Evolutionary conservation across 1,140 invertebrate species (phyloP).

Genomic region (Parapsyche elsis): DNA sequence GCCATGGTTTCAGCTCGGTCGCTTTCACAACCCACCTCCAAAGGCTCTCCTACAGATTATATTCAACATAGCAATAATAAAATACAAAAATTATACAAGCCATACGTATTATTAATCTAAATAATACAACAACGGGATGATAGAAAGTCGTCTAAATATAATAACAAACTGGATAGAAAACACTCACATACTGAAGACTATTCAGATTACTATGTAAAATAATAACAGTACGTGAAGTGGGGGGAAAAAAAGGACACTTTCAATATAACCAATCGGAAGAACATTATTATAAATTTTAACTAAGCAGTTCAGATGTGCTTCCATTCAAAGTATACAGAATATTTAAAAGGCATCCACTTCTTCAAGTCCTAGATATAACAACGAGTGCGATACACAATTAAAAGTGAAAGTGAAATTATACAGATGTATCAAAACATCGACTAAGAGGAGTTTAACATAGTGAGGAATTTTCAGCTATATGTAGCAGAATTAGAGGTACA

Average conservation of each 20-base stretch:
- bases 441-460: neutral
- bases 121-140: slow-evolving; percentile 1
- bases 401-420: neutral
- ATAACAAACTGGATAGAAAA: too few relatives aligned
- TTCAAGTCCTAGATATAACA: neutral
- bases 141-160: neutral
- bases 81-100: too few relatives aligned
- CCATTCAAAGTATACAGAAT: too few relatives aligned
- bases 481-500: neutral
- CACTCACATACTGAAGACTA: neutral
- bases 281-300: too few relatives aligned
- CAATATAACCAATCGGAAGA: too few relatives aligned
- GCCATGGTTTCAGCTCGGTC: slow-evolving; percentile 90
- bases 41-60: slow-evolving; percentile 77
- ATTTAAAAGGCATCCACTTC: too few relatives aligned
- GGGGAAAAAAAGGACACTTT: too few relatives aligned
- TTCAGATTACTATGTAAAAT: neutral
- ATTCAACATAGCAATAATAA: neutral
- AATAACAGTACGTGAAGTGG: too few relatives aligned
- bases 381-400: neutral
- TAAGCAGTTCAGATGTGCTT: too few relatives aligned
- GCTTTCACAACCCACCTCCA: slow-evolving; percentile 83
- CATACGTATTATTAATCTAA: too few relatives aligned
- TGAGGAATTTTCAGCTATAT: neutral
- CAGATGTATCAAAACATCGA: neutral